phyloP scores from a whole-genome alignment of 2,797 vertebrate genomes.

The Syndactyla subalaris region DNA sequence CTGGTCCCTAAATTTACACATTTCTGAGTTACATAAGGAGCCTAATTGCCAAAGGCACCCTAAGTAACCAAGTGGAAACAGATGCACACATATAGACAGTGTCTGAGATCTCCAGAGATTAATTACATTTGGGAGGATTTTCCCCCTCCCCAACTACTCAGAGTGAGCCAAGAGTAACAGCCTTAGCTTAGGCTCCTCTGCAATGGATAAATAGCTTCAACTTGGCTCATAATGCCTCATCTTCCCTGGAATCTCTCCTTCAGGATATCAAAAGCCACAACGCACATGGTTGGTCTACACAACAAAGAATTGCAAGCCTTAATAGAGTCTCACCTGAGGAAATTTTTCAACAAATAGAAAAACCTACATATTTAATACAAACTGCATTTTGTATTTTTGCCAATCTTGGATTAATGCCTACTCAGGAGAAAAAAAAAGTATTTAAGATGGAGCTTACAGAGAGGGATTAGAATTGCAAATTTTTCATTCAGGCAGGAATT shows the following conservation, averaged over 20 bases:
- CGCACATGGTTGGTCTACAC: background rate
- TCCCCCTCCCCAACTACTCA: background rate
- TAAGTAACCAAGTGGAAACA: background rate
- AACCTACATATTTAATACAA: slow-evolving; percentile 12
- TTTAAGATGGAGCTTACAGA: background rate
- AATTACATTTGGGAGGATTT: background rate
- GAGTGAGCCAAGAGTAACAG: background rate
- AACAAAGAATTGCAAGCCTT: background rate
- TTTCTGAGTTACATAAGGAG: background rate
- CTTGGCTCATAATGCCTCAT: rapidly evolving
- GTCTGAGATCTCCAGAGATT: background rate
- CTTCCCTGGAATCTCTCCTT: background rate
- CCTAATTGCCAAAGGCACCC: background rate
- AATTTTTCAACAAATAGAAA: background rate
- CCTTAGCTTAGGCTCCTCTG: background rate
- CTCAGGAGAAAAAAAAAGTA: background rate
- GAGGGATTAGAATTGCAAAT: background rate
- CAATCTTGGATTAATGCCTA: background rate
- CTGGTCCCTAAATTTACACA: background rate
- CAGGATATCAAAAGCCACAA: background rate
- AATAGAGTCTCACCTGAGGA: background rate
- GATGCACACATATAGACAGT: background rate
- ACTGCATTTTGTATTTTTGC: slow-evolving; percentile 25
- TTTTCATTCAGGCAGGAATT: background rate
- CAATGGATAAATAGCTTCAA: background rate